phyloP scores from a whole-genome alignment of 2,888 invertebrate species.

The Cerastis rubricosa region DNA sequence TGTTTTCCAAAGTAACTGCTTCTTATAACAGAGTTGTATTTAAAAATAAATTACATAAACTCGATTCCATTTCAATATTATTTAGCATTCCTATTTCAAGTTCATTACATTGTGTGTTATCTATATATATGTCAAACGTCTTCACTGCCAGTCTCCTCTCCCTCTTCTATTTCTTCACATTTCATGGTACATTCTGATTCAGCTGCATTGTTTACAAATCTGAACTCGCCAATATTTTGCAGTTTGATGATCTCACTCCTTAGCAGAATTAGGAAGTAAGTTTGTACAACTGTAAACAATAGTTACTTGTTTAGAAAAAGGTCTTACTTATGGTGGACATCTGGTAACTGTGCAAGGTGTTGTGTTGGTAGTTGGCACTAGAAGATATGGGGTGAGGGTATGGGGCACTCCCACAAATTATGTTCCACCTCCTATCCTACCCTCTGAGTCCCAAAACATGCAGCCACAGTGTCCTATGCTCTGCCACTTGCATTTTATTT shows the following conservation, averaged over 20 bases:
- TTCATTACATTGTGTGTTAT: not conserved
- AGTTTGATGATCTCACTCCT: slow-evolving; percentile 35
- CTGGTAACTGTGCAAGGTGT: not conserved
- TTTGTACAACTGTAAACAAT: slow-evolving; percentile 6
- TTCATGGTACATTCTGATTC: slow-evolving; percentile 23
- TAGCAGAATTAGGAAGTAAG: slow-evolving; percentile 23
- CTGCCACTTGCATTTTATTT: not conserved
- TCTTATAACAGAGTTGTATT: too few relatives aligned
- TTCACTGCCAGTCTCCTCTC: not conserved
- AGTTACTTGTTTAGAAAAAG: not conserved
- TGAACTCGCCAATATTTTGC: not conserved
- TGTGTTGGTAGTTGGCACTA: not conserved
- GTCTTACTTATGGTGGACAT: not conserved
- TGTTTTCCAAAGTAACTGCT: too few relatives aligned
- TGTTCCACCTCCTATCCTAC: not conserved
- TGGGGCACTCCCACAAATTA: not conserved
- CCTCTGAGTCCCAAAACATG: not conserved
- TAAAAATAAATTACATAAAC: not conserved
- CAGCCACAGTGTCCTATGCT: not conserved
- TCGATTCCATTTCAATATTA: not conserved
- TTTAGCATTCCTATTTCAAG: not conserved
- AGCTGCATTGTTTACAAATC: slow-evolving; percentile 29
- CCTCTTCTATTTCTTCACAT: not conserved
- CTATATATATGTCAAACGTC: not conserved
- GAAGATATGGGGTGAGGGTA: not conserved